These are phyloP conservation scores for Drosophila gaucha DNA, from an alignment of 2,888 invertebrate species.

Conservation along the genomic window DNA sequence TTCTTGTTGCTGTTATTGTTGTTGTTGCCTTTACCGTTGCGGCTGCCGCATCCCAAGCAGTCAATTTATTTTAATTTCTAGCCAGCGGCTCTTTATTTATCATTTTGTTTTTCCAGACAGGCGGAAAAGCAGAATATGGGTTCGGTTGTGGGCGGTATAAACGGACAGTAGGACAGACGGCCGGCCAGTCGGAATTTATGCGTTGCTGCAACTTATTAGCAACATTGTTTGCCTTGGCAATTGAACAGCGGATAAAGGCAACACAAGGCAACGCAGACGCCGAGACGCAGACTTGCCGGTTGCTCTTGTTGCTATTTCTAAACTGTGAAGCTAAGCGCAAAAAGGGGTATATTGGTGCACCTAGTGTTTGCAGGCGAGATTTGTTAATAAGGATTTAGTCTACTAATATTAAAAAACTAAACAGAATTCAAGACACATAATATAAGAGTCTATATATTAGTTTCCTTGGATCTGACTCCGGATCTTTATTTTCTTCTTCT, in stretches of 20 bases:
- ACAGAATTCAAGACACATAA: too few relatives aligned
- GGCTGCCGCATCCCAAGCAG: constrained; percentile 62
- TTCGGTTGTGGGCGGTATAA: constrained; percentile 1
- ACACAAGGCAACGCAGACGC: neutral
- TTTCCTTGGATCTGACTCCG: too few relatives aligned
- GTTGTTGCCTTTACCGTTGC: constrained; percentile 44
- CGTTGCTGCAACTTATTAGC: constrained; percentile 66
- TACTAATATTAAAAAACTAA: too few relatives aligned
- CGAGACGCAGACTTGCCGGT: neutral
- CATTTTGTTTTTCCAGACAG: constrained; percentile 66
- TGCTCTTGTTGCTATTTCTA: too few relatives aligned
- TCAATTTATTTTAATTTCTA: constrained; percentile 81
- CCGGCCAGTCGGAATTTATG: constrained; percentile 10
- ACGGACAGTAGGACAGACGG: too few relatives aligned
- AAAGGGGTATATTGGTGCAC: neutral
- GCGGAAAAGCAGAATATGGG: constrained; percentile 23
- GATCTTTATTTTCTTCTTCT: too few relatives aligned
- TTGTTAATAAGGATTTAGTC: neutral
- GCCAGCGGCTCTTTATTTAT: constrained; percentile 78
- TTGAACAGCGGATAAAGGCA: constrained; percentile 27
- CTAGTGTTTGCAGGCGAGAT: too few relatives aligned
- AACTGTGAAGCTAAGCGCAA: too few relatives aligned
- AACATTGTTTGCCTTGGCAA: constrained; percentile 61
- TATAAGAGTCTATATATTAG: too few relatives aligned
- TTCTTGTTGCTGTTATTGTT: constrained; percentile 12